Evolutionary conservation across 2,797 vertebrate species (phyloP).

Genomic region (Allobates femoralis): DNA sequence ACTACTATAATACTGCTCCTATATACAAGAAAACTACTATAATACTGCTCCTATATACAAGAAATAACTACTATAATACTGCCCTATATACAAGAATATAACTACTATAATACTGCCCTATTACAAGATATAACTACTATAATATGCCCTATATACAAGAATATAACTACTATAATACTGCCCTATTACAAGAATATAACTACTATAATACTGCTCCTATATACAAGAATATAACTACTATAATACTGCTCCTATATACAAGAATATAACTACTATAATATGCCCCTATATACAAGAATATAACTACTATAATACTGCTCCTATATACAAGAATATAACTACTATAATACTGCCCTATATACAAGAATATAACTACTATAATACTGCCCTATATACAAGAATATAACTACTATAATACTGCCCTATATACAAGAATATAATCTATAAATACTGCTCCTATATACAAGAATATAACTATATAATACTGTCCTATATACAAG

Average conservation of each 20-base stretch:
- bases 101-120: too few relatives aligned
- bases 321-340: not conserved
- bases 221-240: slow-evolving; percentile 1
- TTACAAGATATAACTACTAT: too few relatives aligned
- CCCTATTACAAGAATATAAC: not conserved
- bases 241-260: slow-evolving; percentile 1
- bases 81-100: too few relatives aligned
- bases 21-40: slow-evolving; percentile 9
- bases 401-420: not conserved
- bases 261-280: slow-evolving; percentile 14
- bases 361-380: slow-evolving; percentile 6
- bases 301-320: slow-evolving; percentile 8
- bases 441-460: slow-evolving; percentile 7
- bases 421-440: slow-evolving; percentile 19
- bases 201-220: slow-evolving; percentile 1
- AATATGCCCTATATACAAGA: not conserved
- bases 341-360: not conserved
- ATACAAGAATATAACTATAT: slow-evolving; percentile 11
- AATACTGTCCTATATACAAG: slow-evolving; percentile 9
- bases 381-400: too few relatives aligned
- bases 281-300: not conserved
- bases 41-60: slow-evolving; percentile 1
- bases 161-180: slow-evolving; percentile 7
- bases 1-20: slow-evolving; percentile 1
- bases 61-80: slow-evolving; percentile 8